Base-by-base conservation (phyloP, 2,113 vertebrate species). In the Callaeas wilsoni region DNA sequence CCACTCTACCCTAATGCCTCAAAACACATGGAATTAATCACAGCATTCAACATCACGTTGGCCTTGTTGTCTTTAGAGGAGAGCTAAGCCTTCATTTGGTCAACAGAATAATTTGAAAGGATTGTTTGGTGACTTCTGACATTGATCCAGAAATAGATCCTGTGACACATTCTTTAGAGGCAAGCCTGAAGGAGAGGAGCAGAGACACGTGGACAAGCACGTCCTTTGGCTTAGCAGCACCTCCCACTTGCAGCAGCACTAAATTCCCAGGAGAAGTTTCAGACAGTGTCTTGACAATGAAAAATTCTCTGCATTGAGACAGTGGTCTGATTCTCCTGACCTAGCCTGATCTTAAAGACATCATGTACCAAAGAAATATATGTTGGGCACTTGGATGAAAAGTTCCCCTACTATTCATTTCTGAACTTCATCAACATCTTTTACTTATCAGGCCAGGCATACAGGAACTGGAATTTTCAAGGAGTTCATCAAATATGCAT, bases 1-100 rank as follows among this genome's bases (percentile, higher is more conserved):
- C 89, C 81, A 74, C 69, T 94, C 86, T 84, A 41, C 23, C 32
- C 42, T 80, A 94, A 90, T 78, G 84, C 65, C 49, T 84, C 69
- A 73, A 94, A 94, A 91, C 65, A 88, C 21, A 30, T 47, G 82
- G 74, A 78, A 80, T 16, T 93, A 74, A 78, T 92, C 80, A 88
- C 4, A 8, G 69, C 62, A 52, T 77, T 81, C 53, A 57, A 14
- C 37, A 29, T 44, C 65, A 42, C 26, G 12, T 30, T 16, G 49
- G 67, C n/a, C 37, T 78, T 77, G 55, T 16, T 80, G 57, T 76
- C 87, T 90, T 83, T 21, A 75, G 75, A 82, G 27, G 23, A 74
- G 50, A 81, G 59, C 65, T 47, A 89, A 83, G n/a, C 23, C 57
- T 92, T 57, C 60, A 8, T 71, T 80, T 81, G 77, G 47, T 73